Conservation (phyloP, 1,140 invertebrate genomes). For the Drosophila pectinifera region DNA sequence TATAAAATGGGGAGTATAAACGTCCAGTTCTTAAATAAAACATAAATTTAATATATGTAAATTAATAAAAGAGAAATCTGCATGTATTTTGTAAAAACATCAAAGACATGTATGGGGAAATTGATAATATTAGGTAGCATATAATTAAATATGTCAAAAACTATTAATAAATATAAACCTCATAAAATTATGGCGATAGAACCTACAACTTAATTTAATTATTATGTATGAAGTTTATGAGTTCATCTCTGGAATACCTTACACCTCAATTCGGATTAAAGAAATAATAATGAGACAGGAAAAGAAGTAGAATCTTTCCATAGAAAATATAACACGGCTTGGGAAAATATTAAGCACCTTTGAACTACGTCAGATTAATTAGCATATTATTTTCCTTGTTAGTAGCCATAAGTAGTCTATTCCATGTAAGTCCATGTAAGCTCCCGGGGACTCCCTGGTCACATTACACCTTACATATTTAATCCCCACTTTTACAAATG, state of each 20-base stretch:
- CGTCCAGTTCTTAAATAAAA: no score
- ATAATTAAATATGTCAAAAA: no score
- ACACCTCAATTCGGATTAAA: neutral
- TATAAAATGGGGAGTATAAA: no score
- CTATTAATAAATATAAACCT: no score
- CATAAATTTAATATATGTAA: no score
- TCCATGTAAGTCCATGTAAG: no score
- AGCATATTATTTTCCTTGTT: neutral
- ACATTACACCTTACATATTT: conserved; percentile 1
- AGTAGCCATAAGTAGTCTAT: neutral
- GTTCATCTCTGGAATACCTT: neutral
- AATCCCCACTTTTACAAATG: neutral
- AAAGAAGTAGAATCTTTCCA: neutral
- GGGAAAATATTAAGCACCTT: neutral
- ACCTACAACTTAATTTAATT: no score
- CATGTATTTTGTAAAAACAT: no score
- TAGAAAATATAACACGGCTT: neutral
- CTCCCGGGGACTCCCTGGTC: conserved; percentile 8
- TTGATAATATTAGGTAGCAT: no score
- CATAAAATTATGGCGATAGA: no score
- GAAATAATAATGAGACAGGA: neutral
- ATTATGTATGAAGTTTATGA: neutral
- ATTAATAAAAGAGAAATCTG: no score
- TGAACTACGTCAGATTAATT: neutral
- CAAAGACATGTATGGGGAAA: no score